A percentile compares a stretch with the other conserved stretches of the same genome.
These are phyloP conservation scores for Malacosoma neustria DNA, from an alignment of 2,888 invertebrate species.

Conservation along the genomic window DNA sequence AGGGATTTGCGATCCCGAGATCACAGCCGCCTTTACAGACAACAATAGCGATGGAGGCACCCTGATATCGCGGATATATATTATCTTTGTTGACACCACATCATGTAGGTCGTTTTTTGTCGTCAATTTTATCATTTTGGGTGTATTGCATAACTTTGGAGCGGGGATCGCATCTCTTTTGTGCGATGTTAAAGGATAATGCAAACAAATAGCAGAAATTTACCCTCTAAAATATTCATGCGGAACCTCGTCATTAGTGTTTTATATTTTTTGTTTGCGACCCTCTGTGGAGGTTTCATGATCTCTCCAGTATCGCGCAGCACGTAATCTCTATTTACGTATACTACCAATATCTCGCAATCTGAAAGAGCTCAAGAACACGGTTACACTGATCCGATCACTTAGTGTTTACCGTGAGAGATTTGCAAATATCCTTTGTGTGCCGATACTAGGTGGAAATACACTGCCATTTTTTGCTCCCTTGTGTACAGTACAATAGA, in stretches of 20 bases:
- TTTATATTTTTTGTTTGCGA: conserved; percentile 2
- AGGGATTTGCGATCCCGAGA: conserved; percentile 49
- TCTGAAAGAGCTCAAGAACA: conserved; percentile 17
- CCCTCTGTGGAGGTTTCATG: not conserved
- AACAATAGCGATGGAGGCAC: conserved; percentile 58
- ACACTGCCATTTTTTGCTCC: conserved; percentile 25
- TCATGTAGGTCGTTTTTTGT: conserved; percentile 65
- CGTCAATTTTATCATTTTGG: conserved; percentile 56
- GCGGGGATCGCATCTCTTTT: conserved; percentile 19
- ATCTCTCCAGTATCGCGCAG: not conserved
- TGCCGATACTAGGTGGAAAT: conserved; percentile 27
- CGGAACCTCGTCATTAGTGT: not conserved
- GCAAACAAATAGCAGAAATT: conserved; percentile 7
- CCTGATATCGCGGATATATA: conserved; percentile 61
- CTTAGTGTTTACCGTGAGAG: conserved; percentile 40
- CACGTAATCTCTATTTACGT: not conserved
- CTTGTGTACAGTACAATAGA: conserved; percentile 4
- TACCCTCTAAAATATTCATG: not conserved
- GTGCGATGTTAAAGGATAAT: conserved; percentile 17
- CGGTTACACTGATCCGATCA: conserved; percentile 39
- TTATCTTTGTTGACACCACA: conserved; percentile 67
- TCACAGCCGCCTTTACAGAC: conserved; percentile 55
- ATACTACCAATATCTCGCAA: conserved; percentile 1
- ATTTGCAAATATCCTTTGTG: conserved; percentile 49
- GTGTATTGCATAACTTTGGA: conserved; percentile 40